Evolutionary conservation across 2,113 vertebrate species (phyloP).

Genomic region (Mus pahari): DNA sequence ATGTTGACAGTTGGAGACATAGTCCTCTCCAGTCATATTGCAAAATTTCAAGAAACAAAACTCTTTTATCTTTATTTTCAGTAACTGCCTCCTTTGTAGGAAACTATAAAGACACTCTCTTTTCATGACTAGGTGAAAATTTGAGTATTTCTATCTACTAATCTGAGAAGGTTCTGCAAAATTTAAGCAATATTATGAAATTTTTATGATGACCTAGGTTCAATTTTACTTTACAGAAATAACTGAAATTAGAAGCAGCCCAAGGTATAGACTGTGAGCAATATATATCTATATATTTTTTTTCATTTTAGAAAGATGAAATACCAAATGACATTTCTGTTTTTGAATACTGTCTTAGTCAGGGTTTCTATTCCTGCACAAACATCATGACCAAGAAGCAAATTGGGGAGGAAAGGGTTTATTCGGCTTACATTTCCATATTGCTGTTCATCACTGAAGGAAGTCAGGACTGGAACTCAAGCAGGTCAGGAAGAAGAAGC

Average conservation of each 20-base stretch:
- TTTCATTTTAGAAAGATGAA: not conserved
- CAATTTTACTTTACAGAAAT: not conserved
- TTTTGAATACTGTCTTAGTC: too few species aligned
- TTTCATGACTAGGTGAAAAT: not conserved
- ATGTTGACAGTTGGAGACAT: too few species aligned
- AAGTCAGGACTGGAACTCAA: too few species aligned
- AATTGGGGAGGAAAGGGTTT: too few species aligned
- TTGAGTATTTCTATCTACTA: not conserved
- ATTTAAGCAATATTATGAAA: not conserved
- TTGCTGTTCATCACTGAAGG: too few species aligned
- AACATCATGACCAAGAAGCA: too few species aligned
- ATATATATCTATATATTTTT: not conserved
- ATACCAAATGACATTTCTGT: not conserved
- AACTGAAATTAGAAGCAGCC: not conserved
- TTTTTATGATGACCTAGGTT: not conserved
- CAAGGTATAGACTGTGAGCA: not conserved
- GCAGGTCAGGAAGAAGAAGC: too few species aligned
- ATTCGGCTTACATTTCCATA: too few species aligned
- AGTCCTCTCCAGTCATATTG: not conserved
- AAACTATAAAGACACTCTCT: not conserved
- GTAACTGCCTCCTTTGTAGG: not conserved
- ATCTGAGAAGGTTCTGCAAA: not conserved
- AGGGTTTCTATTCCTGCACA: too few species aligned
- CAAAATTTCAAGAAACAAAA: not conserved
- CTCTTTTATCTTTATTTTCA: not conserved